Conservation (phyloP, 1,140 invertebrate genomes). For the Tetramorium alpestre region DNA sequence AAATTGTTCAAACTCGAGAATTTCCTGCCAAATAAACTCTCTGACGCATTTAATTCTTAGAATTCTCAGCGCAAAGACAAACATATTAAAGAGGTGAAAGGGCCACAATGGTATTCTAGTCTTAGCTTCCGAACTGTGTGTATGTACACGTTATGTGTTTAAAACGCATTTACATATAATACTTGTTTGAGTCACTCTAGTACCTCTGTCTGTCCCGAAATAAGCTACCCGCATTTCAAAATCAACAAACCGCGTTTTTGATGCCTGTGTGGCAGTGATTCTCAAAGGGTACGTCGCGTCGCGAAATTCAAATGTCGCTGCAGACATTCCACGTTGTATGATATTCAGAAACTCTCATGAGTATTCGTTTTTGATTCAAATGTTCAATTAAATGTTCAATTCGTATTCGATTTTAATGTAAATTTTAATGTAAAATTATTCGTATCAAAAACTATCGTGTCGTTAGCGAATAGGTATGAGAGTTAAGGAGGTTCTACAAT, state of each 20-base stretch:
- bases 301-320: neutral
- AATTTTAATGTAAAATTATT: neutral
- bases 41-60: neutral
- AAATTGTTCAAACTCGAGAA: constrained; percentile 5
- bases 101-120: constrained; percentile 8
- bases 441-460: too few species aligned
- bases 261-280: neutral
- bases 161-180: constrained; percentile 47
- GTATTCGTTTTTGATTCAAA: neutral
- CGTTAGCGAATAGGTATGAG: neutral
- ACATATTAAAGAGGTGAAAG: constrained; percentile 19
- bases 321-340: neutral
- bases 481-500: neutral
- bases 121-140: constrained; percentile 2
- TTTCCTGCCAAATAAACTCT: neutral
- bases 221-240: constrained; percentile 34
- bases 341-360: neutral
- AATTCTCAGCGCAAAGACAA: constrained; percentile 11
- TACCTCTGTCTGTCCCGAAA: constrained; percentile 37
- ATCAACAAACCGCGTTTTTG: neutral
- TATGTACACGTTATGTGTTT: neutral
- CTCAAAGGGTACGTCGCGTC: neutral
- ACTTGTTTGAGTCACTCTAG: constrained; percentile 30
- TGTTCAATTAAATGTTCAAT: neutral
- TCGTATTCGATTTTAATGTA: neutral